Evolutionary conservation across 1,140 invertebrate species (phyloP), one percentile per base, ranked within the genome.

Genomic region (Brachystomella parvula): DNA sequence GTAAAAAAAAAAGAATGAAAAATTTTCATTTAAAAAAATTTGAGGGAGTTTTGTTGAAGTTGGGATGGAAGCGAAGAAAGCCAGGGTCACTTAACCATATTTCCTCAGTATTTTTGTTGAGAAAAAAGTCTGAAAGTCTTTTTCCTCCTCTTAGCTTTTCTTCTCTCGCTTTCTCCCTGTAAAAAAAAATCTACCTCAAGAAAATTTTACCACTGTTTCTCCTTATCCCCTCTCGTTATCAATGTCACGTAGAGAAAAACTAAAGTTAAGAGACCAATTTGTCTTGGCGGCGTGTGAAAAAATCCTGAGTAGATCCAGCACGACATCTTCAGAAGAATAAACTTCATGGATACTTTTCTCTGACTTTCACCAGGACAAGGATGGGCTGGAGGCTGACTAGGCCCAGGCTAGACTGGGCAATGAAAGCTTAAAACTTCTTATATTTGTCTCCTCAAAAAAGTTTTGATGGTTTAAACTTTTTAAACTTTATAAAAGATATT

Each of bases 181-280:
- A 19, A 39, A 19, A 39, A 9, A 39, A 39, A 9, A 19, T 39
- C 35, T 39, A 39, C 35, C 19, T 39, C 35, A 39, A 19, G 19
- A 19, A 9, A 56, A 12, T 56, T 56, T 44, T 44, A 44, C 39
- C 19, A 56, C 26, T 56, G 26, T 61, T 66, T 33, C 58, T 49
- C 6, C 47, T 64, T 64, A 68, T 65, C 67, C 61, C n/a, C 21
- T 49, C 44, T 63, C 61, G 64, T 66, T 65, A 70, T 70, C 68
- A 70, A 66, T 70, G 68, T 70, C 68, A 70, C 68, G 68, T 70
- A 63, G 65, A 39, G 35, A 49, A 63, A n/a, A 62, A 56, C 57
- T 32, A 61, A 66, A 70, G 68, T 70, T 70, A 70, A 70, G 61
- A 70, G 68, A 66, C 64, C 64, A 70, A 70, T 70, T 70, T 70